Conservation (phyloP, 2,797 vertebrate genomes). For the Pelobates cultripes region DNA sequence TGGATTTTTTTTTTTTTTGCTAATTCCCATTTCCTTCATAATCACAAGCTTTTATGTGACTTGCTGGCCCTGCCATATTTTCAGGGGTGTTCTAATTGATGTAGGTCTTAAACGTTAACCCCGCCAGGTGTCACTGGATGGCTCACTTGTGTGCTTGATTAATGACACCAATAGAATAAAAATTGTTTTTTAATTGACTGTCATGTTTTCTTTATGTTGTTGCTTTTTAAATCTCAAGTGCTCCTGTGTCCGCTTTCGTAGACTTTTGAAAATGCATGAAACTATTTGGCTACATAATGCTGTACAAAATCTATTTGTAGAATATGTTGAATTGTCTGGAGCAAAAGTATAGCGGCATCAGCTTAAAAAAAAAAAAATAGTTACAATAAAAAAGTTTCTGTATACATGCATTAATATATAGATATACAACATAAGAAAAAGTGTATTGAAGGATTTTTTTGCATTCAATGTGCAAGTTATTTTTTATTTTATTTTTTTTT, state of each 20-base stretch:
- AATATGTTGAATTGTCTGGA: too few species aligned
- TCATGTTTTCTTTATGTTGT: slow-evolving; percentile 67
- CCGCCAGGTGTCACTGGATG: slow-evolving; percentile 89
- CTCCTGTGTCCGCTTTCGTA: too few species aligned
- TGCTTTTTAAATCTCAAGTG: too few species aligned
- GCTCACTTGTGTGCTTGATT: slow-evolving; percentile 87
- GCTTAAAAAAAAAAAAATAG: too few species aligned
- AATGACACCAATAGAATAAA: slow-evolving; percentile 78
- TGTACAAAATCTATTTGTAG: too few species aligned
- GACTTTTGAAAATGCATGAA: background rate
- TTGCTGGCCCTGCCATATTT: slow-evolving; percentile 71
- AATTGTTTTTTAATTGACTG: slow-evolving; percentile 80
- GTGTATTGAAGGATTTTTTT: too few species aligned
- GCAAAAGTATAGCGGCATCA: too few species aligned
- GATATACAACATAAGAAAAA: too few species aligned
- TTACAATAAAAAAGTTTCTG: too few species aligned
- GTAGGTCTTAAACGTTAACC: slow-evolving; percentile 87
- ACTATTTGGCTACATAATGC: background rate
- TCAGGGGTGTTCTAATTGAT: slow-evolving; percentile 82
- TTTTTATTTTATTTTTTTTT: too few species aligned
- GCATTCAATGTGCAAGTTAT: too few species aligned
- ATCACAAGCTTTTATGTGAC: slow-evolving; percentile 89
- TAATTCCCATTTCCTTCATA: slow-evolving; percentile 96
- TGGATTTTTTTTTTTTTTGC: slow-evolving; percentile 87
- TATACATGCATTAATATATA: too few species aligned